phyloP scores from a whole-genome alignment of 2,113 vertebrate species.

The Podarcis cretensis region DNA sequence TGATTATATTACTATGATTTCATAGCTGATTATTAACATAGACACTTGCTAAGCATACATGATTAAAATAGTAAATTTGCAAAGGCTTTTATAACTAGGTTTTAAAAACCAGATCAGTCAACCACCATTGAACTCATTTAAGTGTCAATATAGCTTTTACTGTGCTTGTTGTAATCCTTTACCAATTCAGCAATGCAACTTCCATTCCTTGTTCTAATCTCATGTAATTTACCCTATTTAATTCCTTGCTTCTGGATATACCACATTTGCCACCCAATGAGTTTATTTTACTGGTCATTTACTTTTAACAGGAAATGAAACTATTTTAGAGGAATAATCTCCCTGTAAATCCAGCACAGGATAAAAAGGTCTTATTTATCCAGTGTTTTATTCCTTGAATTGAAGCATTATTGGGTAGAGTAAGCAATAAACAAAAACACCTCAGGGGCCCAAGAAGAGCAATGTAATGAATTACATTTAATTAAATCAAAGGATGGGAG shows the following conservation, averaged over 20 bases:
- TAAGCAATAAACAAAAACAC: conserved; percentile 88
- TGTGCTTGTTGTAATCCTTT: conserved; percentile 54
- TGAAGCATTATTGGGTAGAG: conserved; percentile 83
- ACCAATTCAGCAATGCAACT: conserved; percentile 73
- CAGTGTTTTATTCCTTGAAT: conserved; percentile 83
- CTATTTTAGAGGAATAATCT: conserved; percentile 82
- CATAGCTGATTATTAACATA: conserved; percentile 34
- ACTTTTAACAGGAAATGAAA: conserved; percentile 82
- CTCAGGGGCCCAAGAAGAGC: conserved; percentile 86
- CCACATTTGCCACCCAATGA: conserved; percentile 78
- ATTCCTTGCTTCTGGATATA: conserved; percentile 73
- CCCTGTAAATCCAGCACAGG: conserved; percentile 76
- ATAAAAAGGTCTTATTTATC: conserved; percentile 79
- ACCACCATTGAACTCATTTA: conserved; percentile 63
- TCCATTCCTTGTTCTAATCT: conserved; percentile 78
- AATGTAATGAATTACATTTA: conserved; percentile 94
- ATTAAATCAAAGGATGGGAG: conserved; percentile 94
- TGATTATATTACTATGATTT: conserved; percentile 17
- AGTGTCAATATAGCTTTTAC: conserved; percentile 55
- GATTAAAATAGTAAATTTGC: conserved; percentile 51
- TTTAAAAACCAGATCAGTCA: conserved; percentile 47
- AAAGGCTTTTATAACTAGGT: conserved; percentile 43
- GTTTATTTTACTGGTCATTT: conserved; percentile 83
- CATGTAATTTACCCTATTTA: conserved; percentile 77
- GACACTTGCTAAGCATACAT: conserved; percentile 32